Evolutionary conservation across 2,113 vertebrate genomes (phyloP).

Genomic region (Heteronetta atricapilla): DNA sequence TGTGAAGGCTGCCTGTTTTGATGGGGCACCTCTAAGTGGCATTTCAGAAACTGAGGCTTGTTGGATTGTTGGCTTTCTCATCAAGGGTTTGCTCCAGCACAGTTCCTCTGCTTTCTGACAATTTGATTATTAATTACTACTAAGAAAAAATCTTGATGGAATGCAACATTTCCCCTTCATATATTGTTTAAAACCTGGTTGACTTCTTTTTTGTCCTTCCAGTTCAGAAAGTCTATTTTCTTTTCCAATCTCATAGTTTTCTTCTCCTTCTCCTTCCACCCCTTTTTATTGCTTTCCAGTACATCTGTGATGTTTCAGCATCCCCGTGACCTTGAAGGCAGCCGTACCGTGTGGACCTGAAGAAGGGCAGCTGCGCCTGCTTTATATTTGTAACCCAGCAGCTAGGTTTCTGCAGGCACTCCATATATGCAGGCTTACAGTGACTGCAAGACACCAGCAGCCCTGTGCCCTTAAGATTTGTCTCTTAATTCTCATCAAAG

Average conservation of each 20-base stretch:
- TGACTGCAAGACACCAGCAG: background rate
- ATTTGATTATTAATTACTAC: background rate
- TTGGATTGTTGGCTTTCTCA: background rate
- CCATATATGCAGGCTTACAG: background rate
- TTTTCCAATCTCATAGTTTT: background rate
- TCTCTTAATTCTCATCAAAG: background rate
- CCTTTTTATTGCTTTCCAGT: background rate
- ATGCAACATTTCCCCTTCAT: background rate
- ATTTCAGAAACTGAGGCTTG: background rate
- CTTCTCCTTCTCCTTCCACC: background rate
- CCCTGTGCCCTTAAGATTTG: background rate
- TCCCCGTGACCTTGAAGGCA: background rate
- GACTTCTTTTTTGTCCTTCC: background rate
- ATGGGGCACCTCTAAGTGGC: background rate
- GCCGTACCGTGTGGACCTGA: rapidly evolving
- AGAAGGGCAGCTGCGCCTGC: background rate
- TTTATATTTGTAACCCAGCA: background rate
- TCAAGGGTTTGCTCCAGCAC: background rate
- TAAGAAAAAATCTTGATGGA: background rate
- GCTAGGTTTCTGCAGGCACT: background rate
- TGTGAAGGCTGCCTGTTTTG: rapidly evolving
- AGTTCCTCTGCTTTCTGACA: background rate
- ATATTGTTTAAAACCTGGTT: background rate
- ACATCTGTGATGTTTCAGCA: background rate
- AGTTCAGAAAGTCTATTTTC: background rate